Evolutionary conservation across 2,797 vertebrate species (phyloP).

Genomic region (Crenuchus spilurus): DNA sequence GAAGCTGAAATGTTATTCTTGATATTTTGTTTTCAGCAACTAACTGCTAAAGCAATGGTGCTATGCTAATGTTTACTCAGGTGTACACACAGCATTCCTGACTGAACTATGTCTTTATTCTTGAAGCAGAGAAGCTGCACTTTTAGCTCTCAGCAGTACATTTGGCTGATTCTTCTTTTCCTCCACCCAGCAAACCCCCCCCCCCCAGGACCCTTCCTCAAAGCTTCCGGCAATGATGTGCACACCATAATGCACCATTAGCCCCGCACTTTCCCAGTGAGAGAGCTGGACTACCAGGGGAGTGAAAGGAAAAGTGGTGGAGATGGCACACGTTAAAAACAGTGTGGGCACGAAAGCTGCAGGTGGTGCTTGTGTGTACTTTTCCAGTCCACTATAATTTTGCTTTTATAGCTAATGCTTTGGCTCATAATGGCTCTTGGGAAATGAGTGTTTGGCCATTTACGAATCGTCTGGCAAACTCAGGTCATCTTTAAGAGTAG

Average conservation of each 20-base stretch:
- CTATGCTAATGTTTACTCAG: background rate
- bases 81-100: background rate
- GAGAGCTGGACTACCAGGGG: background rate
- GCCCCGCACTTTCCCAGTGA: background rate
- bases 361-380: constrained; percentile 8
- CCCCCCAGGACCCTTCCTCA: background rate
- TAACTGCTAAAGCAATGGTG: background rate
- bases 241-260: constrained; percentile 31
- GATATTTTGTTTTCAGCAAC: background rate
- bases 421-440: background rate
- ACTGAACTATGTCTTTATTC: background rate
- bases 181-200: constrained; percentile 1
- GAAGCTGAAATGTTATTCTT: no score
- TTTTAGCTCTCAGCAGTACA: background rate
- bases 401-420: constrained; percentile 8
- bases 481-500: background rate
- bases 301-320: background rate
- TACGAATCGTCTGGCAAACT: background rate
- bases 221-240: background rate
- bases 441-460: background rate
- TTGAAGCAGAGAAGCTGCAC: background rate
- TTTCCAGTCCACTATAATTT: background rate
- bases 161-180: background rate
- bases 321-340: background rate
- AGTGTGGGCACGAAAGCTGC: background rate